Evolutionary conservation across 2,888 invertebrate genomes (phyloP), one percentile per base, ranked within the genome.

Genomic region (Liodrosophila aerea): DNA sequence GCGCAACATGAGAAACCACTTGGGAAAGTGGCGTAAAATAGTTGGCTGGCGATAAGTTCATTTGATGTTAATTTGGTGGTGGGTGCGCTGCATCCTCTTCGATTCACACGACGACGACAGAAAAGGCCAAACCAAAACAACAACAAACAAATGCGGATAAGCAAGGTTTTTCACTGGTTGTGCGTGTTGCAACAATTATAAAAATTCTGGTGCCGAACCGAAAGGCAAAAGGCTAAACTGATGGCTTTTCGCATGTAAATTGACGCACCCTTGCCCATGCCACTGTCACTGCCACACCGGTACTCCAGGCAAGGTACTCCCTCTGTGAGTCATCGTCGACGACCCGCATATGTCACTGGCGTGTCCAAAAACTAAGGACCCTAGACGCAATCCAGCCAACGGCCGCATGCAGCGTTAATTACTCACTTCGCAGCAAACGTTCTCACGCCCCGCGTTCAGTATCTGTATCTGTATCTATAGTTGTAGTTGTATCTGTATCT

Each of bases 121-220:
- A 73, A 73, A 73, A 58, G 9, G 29, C 29, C 29, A 78, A 83
- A 80, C 76, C 69, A 62, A 78, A 65, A 78, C 78, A 73, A 78
- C 77, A 63, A 64, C 73, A 78, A 73, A 71, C 71, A 78, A 65
- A 65, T 47, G 49, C 49, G 62, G 45, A 47, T 62, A 53, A 65
- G 61, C 49, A 56, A 12, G 47, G n/a, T n/a, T n/a, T 58, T 50
- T 57, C 27, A 47, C 51, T 31, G 62, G 50, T 44, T 69, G 81
- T 84, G 81, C 81, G 81, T 81, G 81, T 73, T 78, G 82, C 81
- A 84, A 81, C 81, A 81, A 81, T 81, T 81, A 84, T 22, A 76
- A 81, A 69, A 72, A 76, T 76, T 75, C 64, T 50, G 47, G 49
- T 41, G 33, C 36, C 16, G 11, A 34, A 11, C 18, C n/a, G 30